phyloP scores from a whole-genome alignment of 2,888 invertebrate genomes.

The Achlya flavicornis region DNA sequence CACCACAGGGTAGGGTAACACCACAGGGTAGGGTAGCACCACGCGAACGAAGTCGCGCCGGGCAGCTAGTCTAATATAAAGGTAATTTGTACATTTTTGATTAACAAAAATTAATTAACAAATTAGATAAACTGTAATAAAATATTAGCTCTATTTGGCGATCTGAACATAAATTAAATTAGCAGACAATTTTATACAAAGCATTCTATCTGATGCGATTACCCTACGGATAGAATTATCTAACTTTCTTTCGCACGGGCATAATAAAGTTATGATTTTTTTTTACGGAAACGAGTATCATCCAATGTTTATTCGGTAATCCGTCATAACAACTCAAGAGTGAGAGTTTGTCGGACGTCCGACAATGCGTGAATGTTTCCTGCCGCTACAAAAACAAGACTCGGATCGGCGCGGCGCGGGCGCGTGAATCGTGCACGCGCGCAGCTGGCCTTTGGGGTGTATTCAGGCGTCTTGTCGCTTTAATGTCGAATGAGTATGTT shows the following conservation, averaged over 20 bases:
- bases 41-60: too few species aligned
- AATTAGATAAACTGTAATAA: too few species aligned
- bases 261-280: not conserved
- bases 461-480: not conserved
- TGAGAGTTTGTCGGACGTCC: slow-evolving; percentile 46
- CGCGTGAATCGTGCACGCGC: slow-evolving; percentile 17
- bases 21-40: too few species aligned
- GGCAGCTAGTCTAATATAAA: too few species aligned
- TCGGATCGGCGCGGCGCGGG: slow-evolving; percentile 35
- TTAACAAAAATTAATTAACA: too few species aligned
- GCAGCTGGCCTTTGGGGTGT: not conserved
- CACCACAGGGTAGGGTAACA: too few species aligned
- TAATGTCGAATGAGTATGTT: not conserved
- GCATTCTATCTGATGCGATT: too few species aligned
- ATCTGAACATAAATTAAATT: too few species aligned
- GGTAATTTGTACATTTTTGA: too few species aligned
- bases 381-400: slow-evolving; percentile 53
- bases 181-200: too few species aligned
- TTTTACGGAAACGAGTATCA: not conserved
- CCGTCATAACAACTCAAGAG: slow-evolving; percentile 22
- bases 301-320: slow-evolving; percentile 6
- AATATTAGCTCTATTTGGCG: too few species aligned
- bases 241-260: not conserved
- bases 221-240: not conserved
- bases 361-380: slow-evolving; percentile 47